Base-by-base conservation (phyloP, 1,140 invertebrate genomes). In the Rhyacophila brunnea region DNA sequence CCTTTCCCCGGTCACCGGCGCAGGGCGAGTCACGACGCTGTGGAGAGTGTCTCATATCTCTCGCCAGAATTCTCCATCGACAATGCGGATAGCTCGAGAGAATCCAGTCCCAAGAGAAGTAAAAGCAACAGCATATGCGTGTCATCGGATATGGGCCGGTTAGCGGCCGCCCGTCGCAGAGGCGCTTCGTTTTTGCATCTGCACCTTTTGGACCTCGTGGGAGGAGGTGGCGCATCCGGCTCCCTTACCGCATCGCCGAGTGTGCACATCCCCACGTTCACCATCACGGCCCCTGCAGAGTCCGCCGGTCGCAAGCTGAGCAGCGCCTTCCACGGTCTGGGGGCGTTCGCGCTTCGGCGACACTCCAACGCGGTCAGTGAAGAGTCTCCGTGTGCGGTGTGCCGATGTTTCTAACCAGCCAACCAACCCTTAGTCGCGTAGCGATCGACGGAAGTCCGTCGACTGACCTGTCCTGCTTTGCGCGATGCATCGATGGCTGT, bases 361-460 rank as follows among this genome's bases (percentile, higher is more conserved):
- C 77, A 80, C 68, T 80, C 77, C 63, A 79, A 79, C 66, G 78
- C 76, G 77, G 77, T 79, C 74, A 73, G 74, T 69, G 52, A 40
- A 15, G 38, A 15, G n/a, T n/a, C 38, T 15, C 4, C 11, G 38
- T 40, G 52, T n/a, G 43, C 13, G 43, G 14, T 18, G 13, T 10
- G 18, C 6, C 10, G 5, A 9, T 9, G 40, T 9, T 46, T 28
- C 38, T 15, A 15, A 40, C 15, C 15, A 6, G 38, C 54, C 9
- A 28, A 48, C 38, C 34, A 17, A n/a, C 11, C 38, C 11, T 15
- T 40, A 40, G 43, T 45, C n/a, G 43, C 14, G 14, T 17, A 14
- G 43, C 14, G 6, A 40, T 4, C 38, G 38, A 40, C 15, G 11
- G 4, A 40, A 15, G 11, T 40, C 34, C 38, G 38, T 15, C 23